Evolutionary conservation across 2,797 vertebrate genomes (phyloP).

Genomic region (Trematomus bernacchii): DNA sequence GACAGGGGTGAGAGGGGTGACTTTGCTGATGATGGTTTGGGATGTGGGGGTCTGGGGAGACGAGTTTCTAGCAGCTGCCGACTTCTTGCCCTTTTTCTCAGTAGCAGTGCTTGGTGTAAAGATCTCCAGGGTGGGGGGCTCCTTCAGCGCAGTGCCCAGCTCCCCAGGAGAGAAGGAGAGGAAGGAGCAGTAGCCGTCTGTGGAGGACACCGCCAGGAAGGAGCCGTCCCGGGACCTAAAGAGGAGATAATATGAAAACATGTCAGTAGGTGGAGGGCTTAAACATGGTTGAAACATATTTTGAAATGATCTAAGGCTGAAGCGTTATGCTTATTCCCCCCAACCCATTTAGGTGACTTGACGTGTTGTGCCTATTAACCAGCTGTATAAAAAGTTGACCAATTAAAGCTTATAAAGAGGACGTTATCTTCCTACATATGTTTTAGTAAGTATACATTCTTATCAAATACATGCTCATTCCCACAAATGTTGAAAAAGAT

Average conservation of each 20-base stretch:
- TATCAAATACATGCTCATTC: not conserved
- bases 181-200: conserved; percentile 98
- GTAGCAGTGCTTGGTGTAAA: conserved; percentile 78
- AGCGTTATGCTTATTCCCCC: too few relatives aligned
- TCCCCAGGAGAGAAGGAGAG: conserved; percentile 93
- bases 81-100: conserved; percentile 92
- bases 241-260: conserved; percentile 25
- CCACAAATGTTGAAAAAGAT: not conserved
- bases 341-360: too few relatives aligned
- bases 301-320: too few relatives aligned
- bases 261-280: not conserved
- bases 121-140: conserved; percentile 88
- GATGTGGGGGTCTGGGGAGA: conserved; percentile 75
- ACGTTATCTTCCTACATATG: too few relatives aligned
- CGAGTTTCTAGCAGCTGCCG: conserved; percentile 66
- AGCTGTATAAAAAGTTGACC: too few relatives aligned
- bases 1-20: conserved; percentile 6
- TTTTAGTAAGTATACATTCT: too few relatives aligned
- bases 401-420: too few relatives aligned
- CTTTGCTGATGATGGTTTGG: conserved; percentile 49
- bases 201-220: conserved; percentile 96
- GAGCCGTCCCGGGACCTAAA: conserved; percentile 94
- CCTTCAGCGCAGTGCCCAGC: conserved; percentile 91
- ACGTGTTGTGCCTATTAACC: too few relatives aligned
- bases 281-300: too few relatives aligned